Evolutionary conservation across 2,888 invertebrate species (phyloP).

Genomic region (Lycocerus yunnanus): DNA sequence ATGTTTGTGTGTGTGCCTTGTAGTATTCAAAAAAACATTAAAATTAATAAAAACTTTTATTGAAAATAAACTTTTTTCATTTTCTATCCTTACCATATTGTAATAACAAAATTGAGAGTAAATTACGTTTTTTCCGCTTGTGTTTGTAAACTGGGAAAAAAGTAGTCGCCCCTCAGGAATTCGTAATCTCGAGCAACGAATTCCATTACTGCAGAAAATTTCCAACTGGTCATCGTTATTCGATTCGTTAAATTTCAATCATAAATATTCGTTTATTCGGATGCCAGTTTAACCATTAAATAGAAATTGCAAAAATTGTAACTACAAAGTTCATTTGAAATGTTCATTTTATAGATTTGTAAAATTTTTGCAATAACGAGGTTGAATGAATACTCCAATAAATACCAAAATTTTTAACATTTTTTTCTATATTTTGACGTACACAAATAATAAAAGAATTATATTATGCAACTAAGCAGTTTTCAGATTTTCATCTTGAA

Average conservation of each 20-base stretch:
- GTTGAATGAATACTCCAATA: background rate
- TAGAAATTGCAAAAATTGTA: background rate
- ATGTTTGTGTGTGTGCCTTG: conserved; percentile 67
- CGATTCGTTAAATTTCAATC: conserved; percentile 45
- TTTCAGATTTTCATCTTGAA: too few relatives aligned
- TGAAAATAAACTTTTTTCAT: background rate
- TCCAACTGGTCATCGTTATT: conserved; percentile 43
- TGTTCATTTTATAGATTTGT: background rate
- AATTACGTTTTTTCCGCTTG: conserved; percentile 18
- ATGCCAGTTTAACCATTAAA: background rate
- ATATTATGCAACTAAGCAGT: too few relatives aligned
- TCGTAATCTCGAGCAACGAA: conserved; percentile 49
- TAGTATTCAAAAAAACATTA: conserved; percentile 66
- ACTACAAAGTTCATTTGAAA: background rate
- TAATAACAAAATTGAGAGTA: conserved; percentile 3
- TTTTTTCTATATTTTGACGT: too few relatives aligned
- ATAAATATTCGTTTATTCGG: conserved; percentile 32
- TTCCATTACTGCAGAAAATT: conserved; percentile 47
- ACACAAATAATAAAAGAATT: too few relatives aligned
- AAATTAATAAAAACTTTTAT: conserved; percentile 29
- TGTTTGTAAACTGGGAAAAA: conserved; percentile 14
- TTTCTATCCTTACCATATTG: background rate
- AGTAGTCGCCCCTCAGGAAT: conserved; percentile 44
- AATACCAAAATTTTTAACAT: too few relatives aligned
- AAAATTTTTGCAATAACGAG: background rate